phyloP scores from a whole-genome alignment of 1,140 invertebrate genomes.

The Drosophila sulfurigaster region DNA sequence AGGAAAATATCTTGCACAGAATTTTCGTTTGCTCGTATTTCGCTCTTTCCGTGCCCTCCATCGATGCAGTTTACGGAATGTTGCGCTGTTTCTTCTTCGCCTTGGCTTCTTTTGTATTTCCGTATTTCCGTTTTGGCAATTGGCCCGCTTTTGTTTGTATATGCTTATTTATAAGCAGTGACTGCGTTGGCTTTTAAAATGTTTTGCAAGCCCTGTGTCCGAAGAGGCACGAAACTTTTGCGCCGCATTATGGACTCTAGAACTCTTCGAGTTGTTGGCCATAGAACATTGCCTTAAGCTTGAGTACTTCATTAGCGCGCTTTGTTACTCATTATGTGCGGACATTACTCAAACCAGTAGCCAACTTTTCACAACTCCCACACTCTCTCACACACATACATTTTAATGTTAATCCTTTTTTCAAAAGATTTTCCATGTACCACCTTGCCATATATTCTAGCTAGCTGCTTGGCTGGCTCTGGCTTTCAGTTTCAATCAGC shows the following conservation, averaged over 20 bases:
- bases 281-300: slow-evolving; percentile 42
- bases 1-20: slow-evolving; percentile 1
- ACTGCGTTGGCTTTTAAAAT: slow-evolving; percentile 9
- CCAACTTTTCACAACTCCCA: slow-evolving; percentile 66
- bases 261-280: slow-evolving; percentile 58
- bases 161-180: slow-evolving; percentile 38
- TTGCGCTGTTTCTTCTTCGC: slow-evolving; percentile 16
- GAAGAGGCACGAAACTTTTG: slow-evolving; percentile 16
- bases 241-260: slow-evolving; percentile 17
- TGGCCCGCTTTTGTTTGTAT: slow-evolving; percentile 38
- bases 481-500: slow-evolving; percentile 78
- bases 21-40: slow-evolving; percentile 1
- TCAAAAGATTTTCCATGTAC: slow-evolving; percentile 70
- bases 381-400: slow-evolving; percentile 29
- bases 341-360: slow-evolving; percentile 73
- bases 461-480: slow-evolving; percentile 8
- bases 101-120: slow-evolving; percentile 34
- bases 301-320: slow-evolving; percentile 81
- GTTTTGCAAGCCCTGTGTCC: slow-evolving; percentile 8
- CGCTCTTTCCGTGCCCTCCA: background rate
- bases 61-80: slow-evolving; percentile 19
- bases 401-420: slow-evolving; percentile 83
- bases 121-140: slow-evolving; percentile 47
- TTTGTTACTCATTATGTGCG: slow-evolving; percentile 80
- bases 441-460: slow-evolving; percentile 28